Evolutionary conservation across 2,888 invertebrate species (phyloP).

Genomic region (Poecilus cupreus): DNA sequence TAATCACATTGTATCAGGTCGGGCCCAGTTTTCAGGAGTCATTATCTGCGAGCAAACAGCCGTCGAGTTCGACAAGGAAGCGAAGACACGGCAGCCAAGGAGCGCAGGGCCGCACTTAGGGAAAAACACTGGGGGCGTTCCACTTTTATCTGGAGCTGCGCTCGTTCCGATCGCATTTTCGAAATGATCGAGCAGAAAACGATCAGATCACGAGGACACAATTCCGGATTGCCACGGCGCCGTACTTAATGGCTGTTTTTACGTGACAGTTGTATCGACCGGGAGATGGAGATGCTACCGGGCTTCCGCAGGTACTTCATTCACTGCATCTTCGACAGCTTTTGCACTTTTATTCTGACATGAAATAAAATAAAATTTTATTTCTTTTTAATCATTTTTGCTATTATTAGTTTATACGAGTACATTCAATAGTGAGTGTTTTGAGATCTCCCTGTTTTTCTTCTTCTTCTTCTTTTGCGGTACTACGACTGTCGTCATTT

Average conservation of each 20-base stretch:
- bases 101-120: background rate
- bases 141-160: constrained; percentile 4
- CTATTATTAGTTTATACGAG: too few relatives aligned
- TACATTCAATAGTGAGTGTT: too few relatives aligned
- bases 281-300: background rate
- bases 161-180: constrained; percentile 37
- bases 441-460: too few relatives aligned
- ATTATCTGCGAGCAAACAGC: constrained; percentile 45
- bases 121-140: background rate
- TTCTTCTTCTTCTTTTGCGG: too few relatives aligned
- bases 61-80: constrained; percentile 32
- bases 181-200: constrained; percentile 39
- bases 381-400: too few relatives aligned
- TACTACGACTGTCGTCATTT: too few relatives aligned
- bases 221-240: background rate
- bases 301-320: background rate
- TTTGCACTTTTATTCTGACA: too few relatives aligned
- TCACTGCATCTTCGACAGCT: background rate
- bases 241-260: constrained; percentile 47
- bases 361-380: too few relatives aligned
- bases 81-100: background rate
- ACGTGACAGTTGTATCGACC: background rate
- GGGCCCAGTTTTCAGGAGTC: constrained; percentile 46
- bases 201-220: constrained; percentile 11
- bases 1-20: constrained; percentile 46